Conservation (phyloP, 2,888 invertebrate genomes). For the Mechanitis messenoides region DNA sequence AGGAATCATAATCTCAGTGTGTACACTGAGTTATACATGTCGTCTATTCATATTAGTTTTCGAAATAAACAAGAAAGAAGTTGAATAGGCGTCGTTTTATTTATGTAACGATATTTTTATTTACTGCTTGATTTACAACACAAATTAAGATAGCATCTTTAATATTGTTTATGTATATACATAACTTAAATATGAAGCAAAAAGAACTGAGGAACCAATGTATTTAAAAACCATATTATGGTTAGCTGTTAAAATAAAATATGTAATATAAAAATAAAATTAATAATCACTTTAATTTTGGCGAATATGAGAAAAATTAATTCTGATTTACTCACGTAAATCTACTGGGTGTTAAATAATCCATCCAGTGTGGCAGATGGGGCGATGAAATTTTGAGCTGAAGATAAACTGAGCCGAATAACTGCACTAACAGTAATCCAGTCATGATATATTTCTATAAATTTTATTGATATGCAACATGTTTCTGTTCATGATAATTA, state of each 20-base stretch:
- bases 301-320: constrained; percentile 2
- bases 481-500: background rate
- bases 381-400: constrained; percentile 9
- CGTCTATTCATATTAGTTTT: constrained; percentile 66
- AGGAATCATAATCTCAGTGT: constrained; percentile 66
- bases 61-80: constrained; percentile 57
- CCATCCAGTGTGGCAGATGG: background rate
- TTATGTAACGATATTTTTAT: constrained; percentile 24
- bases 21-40: constrained; percentile 59
- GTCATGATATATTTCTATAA: constrained; percentile 13
- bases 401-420: constrained; percentile 5
- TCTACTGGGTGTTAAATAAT: constrained; percentile 11
- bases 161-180: background rate
- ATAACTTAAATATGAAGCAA: too few species aligned
- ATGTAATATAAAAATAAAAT: background rate
- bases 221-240: background rate
- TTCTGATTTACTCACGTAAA: constrained; percentile 5
- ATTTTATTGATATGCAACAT: constrained; percentile 7
- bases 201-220: too few species aligned
- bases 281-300: background rate
- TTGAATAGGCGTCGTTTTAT: constrained; percentile 18
- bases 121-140: constrained; percentile 11
- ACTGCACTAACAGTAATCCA: constrained; percentile 17
- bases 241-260: background rate
- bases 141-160: background rate